Evolutionary conservation across 2,113 vertebrate species (phyloP).

Genomic region (Lepus europaeus): DNA sequence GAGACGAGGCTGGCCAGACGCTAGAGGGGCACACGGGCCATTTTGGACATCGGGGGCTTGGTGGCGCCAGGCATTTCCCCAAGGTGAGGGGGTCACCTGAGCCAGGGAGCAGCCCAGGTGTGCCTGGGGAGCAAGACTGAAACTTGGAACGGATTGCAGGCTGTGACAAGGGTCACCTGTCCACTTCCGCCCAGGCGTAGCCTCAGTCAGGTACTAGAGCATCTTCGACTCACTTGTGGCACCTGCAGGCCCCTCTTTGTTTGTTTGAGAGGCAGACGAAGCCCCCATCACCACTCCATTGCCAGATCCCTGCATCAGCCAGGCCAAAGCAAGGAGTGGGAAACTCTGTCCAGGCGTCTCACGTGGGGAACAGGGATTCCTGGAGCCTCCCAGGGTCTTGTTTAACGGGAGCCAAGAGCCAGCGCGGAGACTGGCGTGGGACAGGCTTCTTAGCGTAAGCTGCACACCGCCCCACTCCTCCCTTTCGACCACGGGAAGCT

Average conservation of each 20-base stretch:
- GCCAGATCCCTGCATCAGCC: too few species aligned
- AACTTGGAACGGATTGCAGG: not conserved
- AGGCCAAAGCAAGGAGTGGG: too few species aligned
- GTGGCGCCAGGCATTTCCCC: not conserved
- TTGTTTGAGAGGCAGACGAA: too few species aligned
- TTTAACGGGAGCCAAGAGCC: too few species aligned
- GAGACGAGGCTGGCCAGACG: not conserved
- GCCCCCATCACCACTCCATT: too few species aligned
- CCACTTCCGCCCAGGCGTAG: not conserved
- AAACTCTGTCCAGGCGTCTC: too few species aligned
- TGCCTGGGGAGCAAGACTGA: not conserved
- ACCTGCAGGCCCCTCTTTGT: not conserved
- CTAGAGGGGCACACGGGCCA: fast-evolving
- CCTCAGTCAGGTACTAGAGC: not conserved
- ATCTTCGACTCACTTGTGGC: not conserved
- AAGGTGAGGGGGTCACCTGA: not conserved
- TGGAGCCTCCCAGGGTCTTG: too few species aligned
- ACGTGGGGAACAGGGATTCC: too few species aligned
- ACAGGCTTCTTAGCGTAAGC: too few species aligned
- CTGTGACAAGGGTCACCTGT: not conserved
- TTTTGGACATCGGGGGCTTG: fast-evolving
- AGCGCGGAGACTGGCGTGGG: too few species aligned
- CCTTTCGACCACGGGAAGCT: not conserved
- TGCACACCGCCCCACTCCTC: too few species aligned
- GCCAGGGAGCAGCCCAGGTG: fast-evolving